Base-by-base conservation (phyloP, 92 coral and sea anemone species). In the Porites divaricata region DNA sequence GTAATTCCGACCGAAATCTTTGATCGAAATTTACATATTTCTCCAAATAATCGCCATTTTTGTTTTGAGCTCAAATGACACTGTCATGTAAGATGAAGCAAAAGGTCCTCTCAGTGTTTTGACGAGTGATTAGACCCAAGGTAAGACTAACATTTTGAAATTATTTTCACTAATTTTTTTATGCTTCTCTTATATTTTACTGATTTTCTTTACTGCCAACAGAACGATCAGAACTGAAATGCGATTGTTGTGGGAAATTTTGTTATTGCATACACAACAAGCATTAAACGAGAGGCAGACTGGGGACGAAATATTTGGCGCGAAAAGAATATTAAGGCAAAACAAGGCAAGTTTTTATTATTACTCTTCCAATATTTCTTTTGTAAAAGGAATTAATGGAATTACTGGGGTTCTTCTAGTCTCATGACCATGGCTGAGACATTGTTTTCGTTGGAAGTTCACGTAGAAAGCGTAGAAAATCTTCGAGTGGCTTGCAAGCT, bases 381-480 rank as follows among this genome's bases (percentile, higher is more conserved):
- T n/a, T 66, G 12, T 25, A 21, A 67, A 8, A 53, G 11, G 75
- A 67, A 63, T 35, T 78, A 1, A 49, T 22, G 56, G 61, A 8
- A 66, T 78, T 78, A 15, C 23, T 0, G 21, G 61, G 2, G 19
- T 25, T 17, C 16, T 16, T 8, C 41, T 14, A 58, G 9, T 9
- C 22, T 8, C n/a, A 7, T 19, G 9, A 19, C n/a, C 21, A 87
- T 86, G 91, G 50, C 81, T 81, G 95, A 96, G 76, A 87, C 95
- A 50, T 88, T 96, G 81, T 93, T 97, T 93, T 95, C 98, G 8
- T 81, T 97, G 67, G 99, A 97, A 84, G 79, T 97, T 57, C 93
- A 95, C 83, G 90, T 97, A 25, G 99, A 97, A 86, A 90, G 73
- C 63, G 85, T 97, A 8, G 86, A 89, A 66, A 84, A 87, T 56